Evolutionary conservation across 1,140 invertebrate genomes (phyloP).

Genomic region (Zophobas morio): DNA sequence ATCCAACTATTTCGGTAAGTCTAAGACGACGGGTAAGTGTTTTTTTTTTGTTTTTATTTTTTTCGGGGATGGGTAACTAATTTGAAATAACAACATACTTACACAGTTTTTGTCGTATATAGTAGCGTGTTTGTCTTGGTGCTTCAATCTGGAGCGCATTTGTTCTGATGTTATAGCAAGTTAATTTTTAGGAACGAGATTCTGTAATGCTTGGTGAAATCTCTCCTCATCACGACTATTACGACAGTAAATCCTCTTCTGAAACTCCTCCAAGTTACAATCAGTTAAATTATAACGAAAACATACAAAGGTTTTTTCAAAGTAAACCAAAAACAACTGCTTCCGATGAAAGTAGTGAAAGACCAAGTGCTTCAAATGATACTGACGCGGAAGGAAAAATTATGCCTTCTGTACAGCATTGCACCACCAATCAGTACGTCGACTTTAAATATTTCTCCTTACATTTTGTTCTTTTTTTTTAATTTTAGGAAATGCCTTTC

Average conservation of each 20-base stretch:
- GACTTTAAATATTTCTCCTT: conserved; percentile 15
- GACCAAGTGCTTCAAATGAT: conserved; percentile 57
- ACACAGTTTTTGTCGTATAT: too few relatives aligned
- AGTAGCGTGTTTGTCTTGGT: too few relatives aligned
- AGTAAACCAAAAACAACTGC: conserved; percentile 80
- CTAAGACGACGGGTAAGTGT: conserved; percentile 50
- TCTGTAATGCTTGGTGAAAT: conserved; percentile 89
- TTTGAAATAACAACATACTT: neutral
- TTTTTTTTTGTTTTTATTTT: conserved; percentile 1
- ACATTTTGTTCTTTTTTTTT: conserved; percentile 25
- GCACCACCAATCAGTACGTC: conserved; percentile 62
- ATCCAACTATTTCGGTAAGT: conserved; percentile 73
- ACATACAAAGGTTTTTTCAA: conserved; percentile 87
- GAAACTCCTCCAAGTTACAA: conserved; percentile 89
- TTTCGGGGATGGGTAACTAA: conserved; percentile 22
- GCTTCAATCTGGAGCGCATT: too few relatives aligned
- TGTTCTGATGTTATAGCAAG: conserved; percentile 35
- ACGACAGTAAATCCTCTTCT: conserved; percentile 85
- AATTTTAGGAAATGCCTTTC: conserved; percentile 68
- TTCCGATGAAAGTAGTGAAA: conserved; percentile 68
- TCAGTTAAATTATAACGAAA: conserved; percentile 91
- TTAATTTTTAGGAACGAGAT: conserved; percentile 78
- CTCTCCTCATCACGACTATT: conserved; percentile 87
- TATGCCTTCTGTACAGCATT: conserved; percentile 52
- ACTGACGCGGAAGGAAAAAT: conserved; percentile 62